phyloP scores from a whole-genome alignment of 35 echinoderm and acorn worm genomes.

The Anneissia japonica region DNA sequence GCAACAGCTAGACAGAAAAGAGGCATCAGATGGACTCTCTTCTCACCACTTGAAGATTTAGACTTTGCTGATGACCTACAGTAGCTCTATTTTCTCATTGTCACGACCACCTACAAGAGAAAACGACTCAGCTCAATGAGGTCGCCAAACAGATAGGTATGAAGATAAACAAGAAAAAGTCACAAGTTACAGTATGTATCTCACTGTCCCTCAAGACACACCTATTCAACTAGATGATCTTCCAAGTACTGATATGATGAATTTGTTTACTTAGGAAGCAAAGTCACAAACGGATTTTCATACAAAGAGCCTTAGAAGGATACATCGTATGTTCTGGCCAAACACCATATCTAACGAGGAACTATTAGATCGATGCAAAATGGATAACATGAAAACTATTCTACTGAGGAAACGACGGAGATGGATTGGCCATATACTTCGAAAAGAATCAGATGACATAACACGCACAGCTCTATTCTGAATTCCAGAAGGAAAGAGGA shows the following conservation, averaged over 20 bases:
- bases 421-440: constrained; percentile 13
- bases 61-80: constrained; percentile 54
- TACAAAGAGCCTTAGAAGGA: constrained; percentile 6
- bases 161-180: constrained; percentile 14
- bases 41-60: constrained; percentile 19
- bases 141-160: neutral
- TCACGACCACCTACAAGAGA: constrained; percentile 35
- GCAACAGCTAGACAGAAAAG: constrained; percentile 17
- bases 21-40: constrained; percentile 32
- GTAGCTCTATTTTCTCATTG: constrained; percentile 29
- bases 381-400: neutral
- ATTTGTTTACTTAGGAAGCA: constrained; percentile 18
- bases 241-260: neutral
- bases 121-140: constrained; percentile 6
- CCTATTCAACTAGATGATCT: neutral
- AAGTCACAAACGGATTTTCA: neutral
- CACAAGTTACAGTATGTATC: constrained; percentile 22
- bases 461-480: constrained; percentile 11
- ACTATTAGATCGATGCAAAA: neutral
- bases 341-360: constrained; percentile 20
- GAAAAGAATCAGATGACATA: constrained; percentile 3
- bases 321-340: neutral
- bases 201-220: neutral
- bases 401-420: neutral
- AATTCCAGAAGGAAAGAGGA: constrained; percentile 15